Evolutionary conservation across 2,113 vertebrate genomes (phyloP).

Genomic region (Silurus asotus): DNA sequence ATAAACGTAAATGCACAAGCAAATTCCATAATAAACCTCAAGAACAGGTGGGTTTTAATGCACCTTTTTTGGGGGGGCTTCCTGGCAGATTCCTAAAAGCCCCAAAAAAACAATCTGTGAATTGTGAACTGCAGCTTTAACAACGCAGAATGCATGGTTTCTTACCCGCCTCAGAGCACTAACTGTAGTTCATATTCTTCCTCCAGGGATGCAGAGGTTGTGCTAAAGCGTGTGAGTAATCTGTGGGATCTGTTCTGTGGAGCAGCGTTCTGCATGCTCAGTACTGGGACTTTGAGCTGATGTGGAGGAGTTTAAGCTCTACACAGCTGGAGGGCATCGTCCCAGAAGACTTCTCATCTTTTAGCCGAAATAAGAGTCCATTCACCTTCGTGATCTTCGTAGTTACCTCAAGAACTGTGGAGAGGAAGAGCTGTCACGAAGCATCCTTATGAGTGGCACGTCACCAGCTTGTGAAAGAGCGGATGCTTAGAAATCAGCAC

Average conservation of each 20-base stretch:
- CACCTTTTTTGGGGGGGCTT: background rate
- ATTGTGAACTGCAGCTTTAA: background rate
- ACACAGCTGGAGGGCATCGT: slow-evolving; percentile 11
- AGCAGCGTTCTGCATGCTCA: background rate
- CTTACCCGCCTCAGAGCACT: background rate
- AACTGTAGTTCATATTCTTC: background rate
- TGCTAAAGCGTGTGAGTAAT: background rate
- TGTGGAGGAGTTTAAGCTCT: slow-evolving; percentile 34
- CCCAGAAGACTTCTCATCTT: background rate
- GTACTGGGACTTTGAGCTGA: background rate
- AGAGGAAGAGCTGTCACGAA: background rate
- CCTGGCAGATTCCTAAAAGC: background rate
- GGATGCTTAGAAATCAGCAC: background rate
- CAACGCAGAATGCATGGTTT: background rate
- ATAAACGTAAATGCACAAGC: background rate
- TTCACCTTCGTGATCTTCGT: background rate
- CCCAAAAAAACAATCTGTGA: background rate
- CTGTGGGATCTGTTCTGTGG: background rate
- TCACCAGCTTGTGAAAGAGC: background rate
- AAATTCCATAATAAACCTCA: background rate
- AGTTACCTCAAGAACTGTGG: background rate
- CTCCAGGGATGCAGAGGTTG: background rate
- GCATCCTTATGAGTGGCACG: background rate
- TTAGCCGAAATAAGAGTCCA: background rate
- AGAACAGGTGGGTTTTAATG: background rate